phyloP scores from a whole-genome alignment of 2,113 vertebrate genomes.

The Epinephelus moara region DNA sequence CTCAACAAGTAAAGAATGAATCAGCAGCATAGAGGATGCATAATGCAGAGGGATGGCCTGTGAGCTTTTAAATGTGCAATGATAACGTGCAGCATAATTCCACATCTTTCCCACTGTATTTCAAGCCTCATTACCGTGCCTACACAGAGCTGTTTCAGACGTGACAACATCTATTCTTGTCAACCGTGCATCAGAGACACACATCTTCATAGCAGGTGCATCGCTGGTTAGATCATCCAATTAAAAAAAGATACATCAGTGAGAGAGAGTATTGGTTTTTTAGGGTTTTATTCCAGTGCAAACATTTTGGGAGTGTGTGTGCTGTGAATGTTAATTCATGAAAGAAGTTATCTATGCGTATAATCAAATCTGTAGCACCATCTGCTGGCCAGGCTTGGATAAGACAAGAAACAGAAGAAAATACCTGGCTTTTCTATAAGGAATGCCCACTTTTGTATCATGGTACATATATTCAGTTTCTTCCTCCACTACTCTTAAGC shows the following conservation, averaged over 20 bases:
- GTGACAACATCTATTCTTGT: conserved; percentile 22
- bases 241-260: conserved; percentile 18
- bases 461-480: conserved; percentile 19
- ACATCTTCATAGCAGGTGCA: background rate
- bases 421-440: background rate
- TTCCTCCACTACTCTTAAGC: conserved; percentile 75
- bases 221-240: background rate
- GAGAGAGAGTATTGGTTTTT: conserved; percentile 14
- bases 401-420: conserved; percentile 8
- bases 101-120: conserved; percentile 27
- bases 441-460: background rate
- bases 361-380: conserved; percentile 64
- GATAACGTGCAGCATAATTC: conserved; percentile 14
- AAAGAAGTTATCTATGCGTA: conserved; percentile 3
- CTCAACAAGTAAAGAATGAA: conserved; percentile 10
- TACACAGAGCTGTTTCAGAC: conserved; percentile 20
- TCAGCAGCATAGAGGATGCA: conserved; percentile 21
- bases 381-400: conserved; percentile 61
- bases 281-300: conserved; percentile 58
- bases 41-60: conserved; percentile 19
- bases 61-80: conserved; percentile 12
- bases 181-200: background rate
- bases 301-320: conserved; percentile 31
- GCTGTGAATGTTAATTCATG: conserved; percentile 56
- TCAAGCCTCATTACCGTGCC: conserved; percentile 32